Evolutionary conservation across 2,888 invertebrate genomes (phyloP).

Genomic region (Cylindroiulus punctatus): DNA sequence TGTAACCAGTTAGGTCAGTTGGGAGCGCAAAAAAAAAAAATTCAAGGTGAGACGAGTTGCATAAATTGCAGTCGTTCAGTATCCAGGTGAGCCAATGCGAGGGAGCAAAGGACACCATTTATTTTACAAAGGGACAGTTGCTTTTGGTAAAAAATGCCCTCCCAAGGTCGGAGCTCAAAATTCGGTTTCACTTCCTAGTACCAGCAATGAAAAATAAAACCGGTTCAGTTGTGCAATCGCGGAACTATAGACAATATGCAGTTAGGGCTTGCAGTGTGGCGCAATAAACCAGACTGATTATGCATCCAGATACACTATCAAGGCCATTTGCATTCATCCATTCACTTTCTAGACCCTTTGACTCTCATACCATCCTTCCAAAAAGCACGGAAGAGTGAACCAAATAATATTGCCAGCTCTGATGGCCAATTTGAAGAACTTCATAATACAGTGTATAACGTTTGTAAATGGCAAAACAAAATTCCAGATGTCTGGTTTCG

Average conservation of each 20-base stretch:
- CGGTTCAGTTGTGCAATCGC: conserved; percentile 15
- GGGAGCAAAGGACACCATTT: conserved; percentile 38
- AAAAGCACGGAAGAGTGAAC: too few relatives aligned
- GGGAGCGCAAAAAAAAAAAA: not conserved
- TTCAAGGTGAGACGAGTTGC: conserved; percentile 34
- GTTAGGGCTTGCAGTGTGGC: conserved; percentile 20
- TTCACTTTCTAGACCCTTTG: too few relatives aligned
- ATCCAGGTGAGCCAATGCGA: conserved; percentile 11
- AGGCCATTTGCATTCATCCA: not conserved
- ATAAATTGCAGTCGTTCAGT: not conserved
- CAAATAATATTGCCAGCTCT: too few relatives aligned
- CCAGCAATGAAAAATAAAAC: not conserved
- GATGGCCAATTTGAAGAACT: too few relatives aligned
- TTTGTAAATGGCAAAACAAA: too few relatives aligned
- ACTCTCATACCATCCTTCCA: too few relatives aligned
- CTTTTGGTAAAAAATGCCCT: conserved; percentile 13
- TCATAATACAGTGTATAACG: too few relatives aligned
- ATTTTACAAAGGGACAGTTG: conserved; percentile 23
- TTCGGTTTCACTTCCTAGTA: conserved; percentile 26
- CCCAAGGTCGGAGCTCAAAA: not conserved
- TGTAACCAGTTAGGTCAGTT: not conserved
- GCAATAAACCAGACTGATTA: not conserved
- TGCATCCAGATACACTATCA: not conserved
- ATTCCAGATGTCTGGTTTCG: too few relatives aligned
- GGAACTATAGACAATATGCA: conserved; percentile 21